These are phyloP conservation scores for Polyodon spathula DNA, from an alignment of 2,113 vertebrate genomes.

Conservation along the genomic window DNA sequence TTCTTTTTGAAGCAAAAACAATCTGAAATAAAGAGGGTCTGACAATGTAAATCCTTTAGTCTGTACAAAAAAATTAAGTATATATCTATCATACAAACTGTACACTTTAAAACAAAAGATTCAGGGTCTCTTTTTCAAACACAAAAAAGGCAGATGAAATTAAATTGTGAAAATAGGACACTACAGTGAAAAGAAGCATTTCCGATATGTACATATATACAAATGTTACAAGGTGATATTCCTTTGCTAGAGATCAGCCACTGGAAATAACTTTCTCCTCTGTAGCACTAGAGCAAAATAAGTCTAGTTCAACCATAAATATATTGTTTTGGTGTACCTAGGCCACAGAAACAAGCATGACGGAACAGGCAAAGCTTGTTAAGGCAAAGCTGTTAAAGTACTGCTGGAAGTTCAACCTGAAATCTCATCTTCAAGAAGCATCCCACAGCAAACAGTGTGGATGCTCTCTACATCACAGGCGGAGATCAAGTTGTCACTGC, in stretches of 20 bases:
- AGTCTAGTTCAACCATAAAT: not conserved
- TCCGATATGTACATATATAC: no score
- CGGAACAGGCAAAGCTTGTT: no score
- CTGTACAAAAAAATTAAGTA: slow-evolving; percentile 55
- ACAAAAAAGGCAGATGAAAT: slow-evolving; percentile 18
- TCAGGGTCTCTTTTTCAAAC: not conserved
- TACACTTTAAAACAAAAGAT: slow-evolving; percentile 42
- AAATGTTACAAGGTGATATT: no score
- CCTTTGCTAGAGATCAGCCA: no score
- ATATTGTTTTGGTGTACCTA: not conserved
- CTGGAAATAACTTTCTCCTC: not conserved
- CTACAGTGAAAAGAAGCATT: no score
- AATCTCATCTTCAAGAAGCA: not conserved
- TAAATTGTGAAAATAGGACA: not conserved
- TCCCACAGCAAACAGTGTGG: not conserved
- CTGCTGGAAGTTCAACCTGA: no score
- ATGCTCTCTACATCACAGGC: not conserved
- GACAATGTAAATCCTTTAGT: slow-evolving; percentile 31
- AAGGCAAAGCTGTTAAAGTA: not conserved
- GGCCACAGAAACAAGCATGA: not conserved
- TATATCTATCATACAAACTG: slow-evolving; percentile 52
- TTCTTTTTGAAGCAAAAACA: not conserved
- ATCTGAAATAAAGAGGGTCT: no score
- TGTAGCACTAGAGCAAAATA: not conserved
- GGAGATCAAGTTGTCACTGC: not conserved